Evolutionary conservation across 2,797 vertebrate species (phyloP), one percentile per base, ranked within the genome.

Genomic region (Diglossa cyanea): DNA sequence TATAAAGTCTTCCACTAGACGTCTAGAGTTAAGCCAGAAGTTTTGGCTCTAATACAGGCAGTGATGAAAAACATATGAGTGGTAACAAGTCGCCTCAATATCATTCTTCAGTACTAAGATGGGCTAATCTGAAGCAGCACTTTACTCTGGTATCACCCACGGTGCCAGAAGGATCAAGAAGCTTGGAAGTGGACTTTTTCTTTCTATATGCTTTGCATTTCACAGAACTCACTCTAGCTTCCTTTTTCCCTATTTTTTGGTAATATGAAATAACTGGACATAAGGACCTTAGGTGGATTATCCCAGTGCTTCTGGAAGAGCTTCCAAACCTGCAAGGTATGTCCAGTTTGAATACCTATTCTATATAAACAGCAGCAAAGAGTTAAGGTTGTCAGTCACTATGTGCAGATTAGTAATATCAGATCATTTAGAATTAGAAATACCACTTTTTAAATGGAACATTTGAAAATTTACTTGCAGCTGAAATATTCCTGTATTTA

Each of bases 51-150:
- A 93, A 96, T 98, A 98, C 98, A 99, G 97, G 98, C 96, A 94
- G 97, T 98, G 98, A 99, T 99, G 98, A 98, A 98, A 99, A 99
- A 98, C 99, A 99, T 97, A 98, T 98, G 99, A 99, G 96, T 97
- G 95, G 97, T 97, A 98, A 98, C 98, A 98, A 98, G 97, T 98
- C 97, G 53, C 94, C 97, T 98, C 98, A 98, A 98, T 98, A 97
- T 97, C 84, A 95, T 97, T 98, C 97, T 96, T 98, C 98, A 98
- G 97, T 98, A 97, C 97, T 98, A 98, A 98, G 96, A 98, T 97
- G 98, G 97, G 97, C 98, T 98, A 98, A 98, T 98, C 97, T 97
- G 98, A 96, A 91, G 98, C 97, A 98, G 98, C 98, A 98, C 97
- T 96, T 98, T 97, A 98, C 95, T 98, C 97, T 97, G 97, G 98